Conservation (phyloP, 2,797 vertebrate species). For the Sciurus vulgaris region DNA sequence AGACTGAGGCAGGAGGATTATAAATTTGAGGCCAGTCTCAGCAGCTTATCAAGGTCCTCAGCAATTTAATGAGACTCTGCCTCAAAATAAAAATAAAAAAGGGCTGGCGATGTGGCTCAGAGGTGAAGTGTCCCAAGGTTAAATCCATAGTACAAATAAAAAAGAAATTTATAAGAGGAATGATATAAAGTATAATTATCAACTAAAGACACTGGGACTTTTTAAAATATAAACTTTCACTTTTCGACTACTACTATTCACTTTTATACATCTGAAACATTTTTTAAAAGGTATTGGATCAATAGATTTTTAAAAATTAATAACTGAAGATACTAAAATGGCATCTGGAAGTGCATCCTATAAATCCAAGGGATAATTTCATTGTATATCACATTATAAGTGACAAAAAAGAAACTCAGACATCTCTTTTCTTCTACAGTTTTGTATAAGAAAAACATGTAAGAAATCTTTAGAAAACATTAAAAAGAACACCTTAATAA, state of each 20-base stretch:
- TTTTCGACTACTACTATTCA: conserved; percentile 12
- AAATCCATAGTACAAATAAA: too few relatives aligned
- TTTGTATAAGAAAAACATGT: neutral
- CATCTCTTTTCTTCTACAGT: neutral
- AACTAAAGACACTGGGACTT: conserved; percentile 39
- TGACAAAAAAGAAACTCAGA: neutral
- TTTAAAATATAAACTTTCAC: conserved; percentile 32
- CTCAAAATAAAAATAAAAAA: neutral
- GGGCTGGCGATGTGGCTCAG: too few relatives aligned
- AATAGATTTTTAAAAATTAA: conserved; percentile 38
- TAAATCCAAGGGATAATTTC: conserved; percentile 12
- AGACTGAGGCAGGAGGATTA: too few relatives aligned
- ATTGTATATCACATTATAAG: neutral
- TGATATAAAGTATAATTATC: neutral
- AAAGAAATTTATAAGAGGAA: neutral
- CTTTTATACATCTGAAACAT: conserved; percentile 36
- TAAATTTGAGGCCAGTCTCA: too few relatives aligned
- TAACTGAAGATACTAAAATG: conserved; percentile 37
- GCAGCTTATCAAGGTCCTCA: too few relatives aligned
- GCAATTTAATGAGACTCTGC: too few relatives aligned
- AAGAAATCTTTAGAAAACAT: conserved; percentile 42
- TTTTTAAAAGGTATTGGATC: neutral
- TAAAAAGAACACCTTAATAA: neutral
- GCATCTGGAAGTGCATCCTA: neutral
- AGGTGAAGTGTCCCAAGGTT: too few relatives aligned